Conservation (phyloP, 2,797 vertebrate genomes). For the Furcifer pardalis region DNA sequence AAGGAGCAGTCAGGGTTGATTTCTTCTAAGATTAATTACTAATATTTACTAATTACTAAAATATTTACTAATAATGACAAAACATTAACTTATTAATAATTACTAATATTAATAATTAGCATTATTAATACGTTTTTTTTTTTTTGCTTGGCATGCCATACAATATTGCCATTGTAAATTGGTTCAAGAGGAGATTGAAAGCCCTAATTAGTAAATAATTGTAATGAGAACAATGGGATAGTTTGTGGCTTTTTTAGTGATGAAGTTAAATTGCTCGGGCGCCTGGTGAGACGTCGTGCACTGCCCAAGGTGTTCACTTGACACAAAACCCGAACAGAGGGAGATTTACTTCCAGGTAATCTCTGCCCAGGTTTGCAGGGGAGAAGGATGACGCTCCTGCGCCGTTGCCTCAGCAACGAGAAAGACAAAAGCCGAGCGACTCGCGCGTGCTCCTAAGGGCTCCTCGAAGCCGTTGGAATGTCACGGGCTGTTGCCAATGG, state of each 20-base stretch:
- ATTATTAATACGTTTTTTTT: too few relatives aligned
- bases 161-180: not conserved
- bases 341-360: not conserved
- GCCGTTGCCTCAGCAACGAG: not conserved
- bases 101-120: too few relatives aligned
- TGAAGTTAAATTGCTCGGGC: not conserved
- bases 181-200: not conserved
- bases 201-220: not conserved
- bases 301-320: too few relatives aligned
- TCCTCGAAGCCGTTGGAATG: not conserved
- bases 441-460: not conserved
- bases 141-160: too few relatives aligned
- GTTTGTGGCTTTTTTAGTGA: too few relatives aligned
- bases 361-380: too few relatives aligned
- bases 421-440: not conserved
- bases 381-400: not conserved
- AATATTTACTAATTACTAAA: too few relatives aligned
- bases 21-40: too few relatives aligned
- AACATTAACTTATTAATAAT: too few relatives aligned
- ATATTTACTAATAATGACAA: too few relatives aligned
- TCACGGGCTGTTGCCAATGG: not conserved
- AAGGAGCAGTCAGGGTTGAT: too few relatives aligned
- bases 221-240: not conserved
- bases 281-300: not conserved
- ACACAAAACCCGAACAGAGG: too few relatives aligned